These are phyloP conservation scores for Drosophila parabipectinata DNA, from an alignment of 1,140 invertebrate genomes.

Conservation along the genomic window DNA sequence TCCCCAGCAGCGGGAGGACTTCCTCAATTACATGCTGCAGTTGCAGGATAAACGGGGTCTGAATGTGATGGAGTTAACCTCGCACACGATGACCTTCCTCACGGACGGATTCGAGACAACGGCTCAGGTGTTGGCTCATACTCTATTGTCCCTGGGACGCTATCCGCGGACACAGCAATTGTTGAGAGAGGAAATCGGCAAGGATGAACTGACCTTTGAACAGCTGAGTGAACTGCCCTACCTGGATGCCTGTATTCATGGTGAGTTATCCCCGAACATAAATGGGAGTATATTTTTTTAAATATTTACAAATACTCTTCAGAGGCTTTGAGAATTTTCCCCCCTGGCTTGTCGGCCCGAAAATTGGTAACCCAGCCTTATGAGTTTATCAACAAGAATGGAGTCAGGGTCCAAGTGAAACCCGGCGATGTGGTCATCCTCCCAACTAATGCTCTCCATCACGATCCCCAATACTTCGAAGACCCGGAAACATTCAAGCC, in stretches of 20 bases:
- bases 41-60: slow-evolving; percentile 75
- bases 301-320: not conserved
- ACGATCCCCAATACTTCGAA: slow-evolving; percentile 87
- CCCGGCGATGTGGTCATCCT: slow-evolving; percentile 86
- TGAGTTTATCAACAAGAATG: slow-evolving; percentile 54
- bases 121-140: slow-evolving; percentile 44
- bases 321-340: slow-evolving; percentile 60
- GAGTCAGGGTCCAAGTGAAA: slow-evolving; percentile 28
- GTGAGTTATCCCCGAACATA: slow-evolving; percentile 7
- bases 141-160: slow-evolving; percentile 42
- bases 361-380: slow-evolving; percentile 49
- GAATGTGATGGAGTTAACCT: slow-evolving; percentile 27
- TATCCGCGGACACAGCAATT: slow-evolving; percentile 37
- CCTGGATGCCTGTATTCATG: slow-evolving; percentile 62
- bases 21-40: slow-evolving; percentile 78
- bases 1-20: slow-evolving; percentile 71
- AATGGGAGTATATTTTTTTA: not conserved
- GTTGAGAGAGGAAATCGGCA: slow-evolving; percentile 70
- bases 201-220: slow-evolving; percentile 40
- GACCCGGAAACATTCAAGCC: slow-evolving; percentile 88
- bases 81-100: slow-evolving; percentile 66
- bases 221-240: slow-evolving; percentile 55
- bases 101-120: slow-evolving; percentile 72
- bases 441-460: slow-evolving; percentile 85
- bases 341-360: slow-evolving; percentile 33